Percentiles rank a stretch among this genome's conserved stretches.
Conservation (phyloP, 1,140 invertebrate species). For the Pseudomyrmex cubaensis region DNA sequence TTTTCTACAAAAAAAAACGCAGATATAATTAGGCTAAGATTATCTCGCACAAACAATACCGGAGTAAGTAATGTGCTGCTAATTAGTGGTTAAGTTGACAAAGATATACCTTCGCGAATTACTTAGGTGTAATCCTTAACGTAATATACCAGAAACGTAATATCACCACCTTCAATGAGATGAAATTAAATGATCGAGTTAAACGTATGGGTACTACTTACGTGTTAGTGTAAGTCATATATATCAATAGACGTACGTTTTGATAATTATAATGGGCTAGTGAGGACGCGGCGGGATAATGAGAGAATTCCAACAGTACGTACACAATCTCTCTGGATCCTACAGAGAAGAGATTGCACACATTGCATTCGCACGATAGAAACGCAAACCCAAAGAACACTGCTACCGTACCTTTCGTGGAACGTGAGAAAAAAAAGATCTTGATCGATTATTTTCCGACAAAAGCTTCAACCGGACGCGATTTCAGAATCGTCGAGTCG, state of each 20-base stretch:
- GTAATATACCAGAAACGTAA: background rate
- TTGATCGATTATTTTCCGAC: background rate
- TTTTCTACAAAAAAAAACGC: no score
- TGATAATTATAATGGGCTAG: background rate
- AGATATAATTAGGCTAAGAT: conserved; percentile 36
- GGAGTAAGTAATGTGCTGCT: conserved; percentile 7
- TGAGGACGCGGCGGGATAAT: conserved; percentile 11
- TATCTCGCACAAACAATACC: conserved; percentile 46
- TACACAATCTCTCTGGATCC: background rate
- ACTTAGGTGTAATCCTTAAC: conserved; percentile 5
- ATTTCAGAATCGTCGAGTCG: conserved; percentile 24
- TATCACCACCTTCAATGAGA: no score
- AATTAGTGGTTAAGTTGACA: no score
- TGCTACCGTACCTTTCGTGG: conserved; percentile 39
- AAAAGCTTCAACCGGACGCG: background rate
- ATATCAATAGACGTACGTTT: no score
- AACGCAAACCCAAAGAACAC: background rate
- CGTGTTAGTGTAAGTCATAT: no score
- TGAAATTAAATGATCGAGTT: no score
- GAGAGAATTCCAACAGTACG: background rate
- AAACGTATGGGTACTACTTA: no score
- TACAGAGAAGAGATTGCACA: no score
- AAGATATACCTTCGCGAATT: background rate
- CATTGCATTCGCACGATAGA: no score
- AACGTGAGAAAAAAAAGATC: conserved; percentile 3